Evolutionary conservation across 2,888 invertebrate species (phyloP).

Genomic region (Leucoma salicis): DNA sequence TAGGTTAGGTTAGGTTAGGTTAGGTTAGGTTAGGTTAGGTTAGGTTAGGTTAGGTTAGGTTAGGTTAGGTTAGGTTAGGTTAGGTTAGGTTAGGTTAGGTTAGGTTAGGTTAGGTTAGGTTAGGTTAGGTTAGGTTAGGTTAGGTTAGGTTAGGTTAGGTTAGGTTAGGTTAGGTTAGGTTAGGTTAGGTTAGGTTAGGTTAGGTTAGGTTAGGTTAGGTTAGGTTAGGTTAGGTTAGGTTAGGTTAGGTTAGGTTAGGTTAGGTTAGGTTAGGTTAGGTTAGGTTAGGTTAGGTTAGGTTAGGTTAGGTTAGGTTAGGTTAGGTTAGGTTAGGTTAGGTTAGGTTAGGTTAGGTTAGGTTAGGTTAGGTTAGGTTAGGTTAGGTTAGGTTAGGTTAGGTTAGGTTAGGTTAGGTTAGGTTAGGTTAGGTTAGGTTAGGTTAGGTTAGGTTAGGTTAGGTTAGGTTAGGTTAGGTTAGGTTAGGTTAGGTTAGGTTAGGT

Average conservation of each 20-base stretch:
- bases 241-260: conserved; percentile 24
- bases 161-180: conserved; percentile 19
- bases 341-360: conserved; percentile 21
- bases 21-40: conserved; percentile 13
- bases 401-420: conserved; percentile 32
- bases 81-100: conserved; percentile 12
- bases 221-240: conserved; percentile 25
- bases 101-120: conserved; percentile 16
- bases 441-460: conserved; percentile 30
- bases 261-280: conserved; percentile 26
- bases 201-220: conserved; percentile 20
- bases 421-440: conserved; percentile 34
- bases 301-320: conserved; percentile 30
- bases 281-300: conserved; percentile 28
- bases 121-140: conserved; percentile 13
- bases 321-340: conserved; percentile 32
- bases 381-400: conserved; percentile 32
- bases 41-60: conserved; percentile 14
- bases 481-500: conserved; percentile 18
- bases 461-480: conserved; percentile 25
- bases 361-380: conserved; percentile 26
- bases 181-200: conserved; percentile 21
- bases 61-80: conserved; percentile 9
- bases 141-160: conserved; percentile 22
- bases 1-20: conserved; percentile 13